Evolutionary conservation across 30 jellyfish, hydroid and myxozoan genomes (phyloP).

Genomic region (Nemopilema nomurai): DNA sequence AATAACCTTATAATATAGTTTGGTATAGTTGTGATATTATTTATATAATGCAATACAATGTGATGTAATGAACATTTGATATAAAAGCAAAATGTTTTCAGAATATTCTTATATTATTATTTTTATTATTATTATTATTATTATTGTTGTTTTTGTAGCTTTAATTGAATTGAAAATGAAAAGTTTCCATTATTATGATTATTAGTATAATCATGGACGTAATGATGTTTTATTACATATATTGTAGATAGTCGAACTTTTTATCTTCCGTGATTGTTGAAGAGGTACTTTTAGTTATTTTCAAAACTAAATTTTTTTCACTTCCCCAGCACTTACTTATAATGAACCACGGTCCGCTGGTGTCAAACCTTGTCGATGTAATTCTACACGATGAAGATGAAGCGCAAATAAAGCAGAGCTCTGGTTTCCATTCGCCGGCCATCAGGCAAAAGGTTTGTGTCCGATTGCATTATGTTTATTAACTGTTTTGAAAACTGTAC

Average conservation of each 20-base stretch:
- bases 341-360: constrained; percentile 89
- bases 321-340: constrained; percentile 71
- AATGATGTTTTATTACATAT: too few relatives aligned
- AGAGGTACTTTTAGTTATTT: neutral
- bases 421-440: constrained; percentile 9
- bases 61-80: too few relatives aligned
- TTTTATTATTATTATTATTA: neutral
- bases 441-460: constrained; percentile 16
- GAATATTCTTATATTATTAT: neutral
- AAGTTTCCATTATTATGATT: too few relatives aligned
- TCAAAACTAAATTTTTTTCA: neutral
- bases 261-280: too few relatives aligned
- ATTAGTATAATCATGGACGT: too few relatives aligned
- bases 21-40: neutral
- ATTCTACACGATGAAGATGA: constrained; percentile 80
- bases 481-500: too few relatives aligned
- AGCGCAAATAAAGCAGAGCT: neutral
- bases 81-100: too few relatives aligned
- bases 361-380: constrained; percentile 81
- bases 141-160: neutral
- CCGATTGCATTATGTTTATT: neutral
- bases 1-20: too few relatives aligned
- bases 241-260: too few relatives aligned
- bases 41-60: too few relatives aligned
- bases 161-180: too few relatives aligned